phyloP scores from a whole-genome alignment of 2,113 vertebrate genomes.

The Bubalus kerabau region DNA sequence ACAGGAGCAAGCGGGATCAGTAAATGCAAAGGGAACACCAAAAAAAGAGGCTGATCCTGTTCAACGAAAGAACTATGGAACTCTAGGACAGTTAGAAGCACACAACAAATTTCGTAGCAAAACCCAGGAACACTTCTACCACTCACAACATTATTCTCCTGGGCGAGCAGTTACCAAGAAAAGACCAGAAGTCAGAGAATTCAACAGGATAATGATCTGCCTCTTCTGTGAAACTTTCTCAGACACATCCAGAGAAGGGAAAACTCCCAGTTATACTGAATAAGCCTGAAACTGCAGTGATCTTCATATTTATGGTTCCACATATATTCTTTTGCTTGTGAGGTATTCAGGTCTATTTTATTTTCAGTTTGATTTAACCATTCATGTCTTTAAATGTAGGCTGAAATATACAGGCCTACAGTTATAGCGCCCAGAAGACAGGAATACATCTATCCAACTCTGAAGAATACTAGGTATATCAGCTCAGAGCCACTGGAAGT shows the following conservation, averaged over 20 bases:
- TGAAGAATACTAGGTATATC: neutral
- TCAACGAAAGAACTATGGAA: neutral
- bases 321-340: neutral
- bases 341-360: conserved; percentile 1
- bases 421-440: neutral
- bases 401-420: neutral
- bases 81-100: neutral
- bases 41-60: neutral
- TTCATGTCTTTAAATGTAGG: neutral
- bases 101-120: neutral
- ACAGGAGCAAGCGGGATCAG: neutral
- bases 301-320: neutral
- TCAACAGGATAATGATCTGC: neutral
- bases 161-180: neutral
- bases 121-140: neutral
- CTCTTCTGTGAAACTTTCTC: neutral
- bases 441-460: neutral
- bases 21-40: neutral
- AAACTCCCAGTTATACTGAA: neutral
- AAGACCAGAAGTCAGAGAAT: neutral
- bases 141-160: neutral
- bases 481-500: neutral
- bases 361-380: conserved; percentile 12
- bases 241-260: neutral
- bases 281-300: neutral